phyloP scores from a whole-genome alignment of 2,888 invertebrate species.

The Acronicta aceris region DNA sequence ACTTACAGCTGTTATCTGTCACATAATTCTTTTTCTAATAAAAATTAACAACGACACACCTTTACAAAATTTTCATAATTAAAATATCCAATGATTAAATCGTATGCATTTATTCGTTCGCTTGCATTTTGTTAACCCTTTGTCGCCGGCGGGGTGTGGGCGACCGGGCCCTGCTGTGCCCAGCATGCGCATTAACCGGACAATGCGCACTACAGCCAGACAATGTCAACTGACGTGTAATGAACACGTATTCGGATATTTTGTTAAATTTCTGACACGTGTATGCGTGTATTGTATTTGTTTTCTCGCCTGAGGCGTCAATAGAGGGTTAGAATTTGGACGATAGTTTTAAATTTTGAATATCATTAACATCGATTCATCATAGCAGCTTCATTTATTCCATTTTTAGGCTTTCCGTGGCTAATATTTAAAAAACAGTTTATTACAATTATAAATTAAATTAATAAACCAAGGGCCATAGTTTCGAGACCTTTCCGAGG shows the following conservation, averaged over 20 bases:
- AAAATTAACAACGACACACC: constrained; percentile 20
- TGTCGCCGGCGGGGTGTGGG: constrained; percentile 66
- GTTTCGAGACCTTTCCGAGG: too few relatives aligned
- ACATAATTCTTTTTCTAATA: neutral
- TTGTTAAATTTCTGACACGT: constrained; percentile 70
- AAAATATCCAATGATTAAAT: constrained; percentile 57
- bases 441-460: too few relatives aligned
- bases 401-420: neutral
- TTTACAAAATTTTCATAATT: constrained; percentile 48
- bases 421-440: too few relatives aligned
- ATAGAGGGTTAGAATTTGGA: constrained; percentile 45
- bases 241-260: constrained; percentile 70
- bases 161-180: constrained; percentile 67
- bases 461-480: too few relatives aligned
- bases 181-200: constrained; percentile 67
- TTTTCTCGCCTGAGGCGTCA: constrained; percentile 71
- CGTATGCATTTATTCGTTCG: constrained; percentile 50
- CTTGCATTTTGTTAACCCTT: constrained; percentile 53
- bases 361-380: constrained; percentile 11
- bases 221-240: constrained; percentile 64
- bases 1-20: neutral
- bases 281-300: constrained; percentile 57
- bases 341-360: constrained; percentile 21
- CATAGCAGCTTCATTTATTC: neutral
- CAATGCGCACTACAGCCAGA: constrained; percentile 46